Percentiles rank a stretch among this genome's conserved stretches.
phyloP scores from a whole-genome alignment of 2,113 vertebrate species.

The Asarcornis scutulata region DNA sequence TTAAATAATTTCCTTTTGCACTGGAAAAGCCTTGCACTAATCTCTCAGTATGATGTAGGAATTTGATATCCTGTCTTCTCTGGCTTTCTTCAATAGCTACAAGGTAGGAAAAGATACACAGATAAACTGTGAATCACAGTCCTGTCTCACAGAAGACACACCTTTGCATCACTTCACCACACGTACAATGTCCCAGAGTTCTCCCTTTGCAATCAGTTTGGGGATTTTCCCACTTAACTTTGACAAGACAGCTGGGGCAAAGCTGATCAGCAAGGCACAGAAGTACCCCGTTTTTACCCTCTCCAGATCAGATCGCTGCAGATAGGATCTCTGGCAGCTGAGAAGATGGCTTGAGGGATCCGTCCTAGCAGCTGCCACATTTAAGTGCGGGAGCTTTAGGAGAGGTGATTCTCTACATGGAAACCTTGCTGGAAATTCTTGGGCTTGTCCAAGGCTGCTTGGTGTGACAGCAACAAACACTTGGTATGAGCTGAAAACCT shows the following conservation, averaged over 20 bases:
- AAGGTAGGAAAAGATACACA: not conserved
- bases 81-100: not conserved
- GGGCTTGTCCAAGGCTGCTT: fast-evolving
- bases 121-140: not conserved
- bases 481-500: not conserved
- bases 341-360: not conserved
- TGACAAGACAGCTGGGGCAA: not conserved
- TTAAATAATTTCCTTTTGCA: not conserved
- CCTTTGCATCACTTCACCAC: not conserved
- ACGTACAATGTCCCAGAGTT: not conserved
- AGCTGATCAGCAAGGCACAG: not conserved
- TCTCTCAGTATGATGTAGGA: not conserved
- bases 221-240: not conserved
- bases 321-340: not conserved
- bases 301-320: not conserved
- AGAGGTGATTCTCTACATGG: not conserved
- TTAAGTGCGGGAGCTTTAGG: not conserved
- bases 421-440: not conserved
- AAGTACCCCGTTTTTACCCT: not conserved
- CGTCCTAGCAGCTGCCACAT: not conserved
- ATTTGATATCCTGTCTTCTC: not conserved
- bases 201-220: not conserved
- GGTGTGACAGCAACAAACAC: not conserved
- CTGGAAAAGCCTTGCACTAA: not conserved
- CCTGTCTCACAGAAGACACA: not conserved